Conservation (phyloP, 1,140 invertebrate genomes). For the Choristoneura fumiferana region DNA sequence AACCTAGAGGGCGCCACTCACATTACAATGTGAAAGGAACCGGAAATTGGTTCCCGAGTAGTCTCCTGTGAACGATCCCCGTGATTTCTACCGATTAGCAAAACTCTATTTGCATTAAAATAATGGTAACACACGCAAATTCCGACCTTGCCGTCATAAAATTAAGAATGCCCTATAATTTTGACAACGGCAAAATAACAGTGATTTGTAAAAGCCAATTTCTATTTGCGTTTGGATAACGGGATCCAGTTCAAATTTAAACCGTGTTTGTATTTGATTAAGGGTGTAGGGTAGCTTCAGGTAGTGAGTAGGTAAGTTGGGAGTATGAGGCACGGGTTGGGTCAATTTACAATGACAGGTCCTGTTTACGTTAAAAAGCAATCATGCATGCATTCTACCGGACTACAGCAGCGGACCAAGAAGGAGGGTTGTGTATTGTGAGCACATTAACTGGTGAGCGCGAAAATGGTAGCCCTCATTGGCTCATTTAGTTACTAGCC, state of each 20-base stretch:
- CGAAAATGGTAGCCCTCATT: too few relatives aligned
- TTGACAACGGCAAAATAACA: neutral
- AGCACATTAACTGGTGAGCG: too few relatives aligned
- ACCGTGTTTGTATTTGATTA: too few relatives aligned
- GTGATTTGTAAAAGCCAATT: too few relatives aligned
- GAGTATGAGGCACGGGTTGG: neutral
- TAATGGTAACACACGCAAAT: neutral
- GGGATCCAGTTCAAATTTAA: too few relatives aligned
- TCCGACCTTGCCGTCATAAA: neutral
- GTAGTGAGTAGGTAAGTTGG: neutral
- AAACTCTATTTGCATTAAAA: slow-evolving; percentile 26
- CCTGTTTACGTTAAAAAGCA: slow-evolving; percentile 8
- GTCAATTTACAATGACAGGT: slow-evolving; percentile 9
- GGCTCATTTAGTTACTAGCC: too few relatives aligned
- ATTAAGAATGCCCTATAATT: neutral
- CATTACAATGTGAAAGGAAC: slow-evolving; percentile 50
- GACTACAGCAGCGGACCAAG: too few relatives aligned
- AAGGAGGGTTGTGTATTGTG: too few relatives aligned
- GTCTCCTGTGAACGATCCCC: slow-evolving; percentile 35
- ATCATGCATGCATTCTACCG: slow-evolving; percentile 1
- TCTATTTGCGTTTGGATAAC: too few relatives aligned
- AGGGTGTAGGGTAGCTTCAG: too few relatives aligned
- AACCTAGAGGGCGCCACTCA: slow-evolving; percentile 35
- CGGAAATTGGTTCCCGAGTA: slow-evolving; percentile 50
- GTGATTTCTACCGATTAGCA: slow-evolving; percentile 39